phyloP scores from a whole-genome alignment of 2,797 vertebrate genomes.

The Chaetodon trifasciatus region DNA sequence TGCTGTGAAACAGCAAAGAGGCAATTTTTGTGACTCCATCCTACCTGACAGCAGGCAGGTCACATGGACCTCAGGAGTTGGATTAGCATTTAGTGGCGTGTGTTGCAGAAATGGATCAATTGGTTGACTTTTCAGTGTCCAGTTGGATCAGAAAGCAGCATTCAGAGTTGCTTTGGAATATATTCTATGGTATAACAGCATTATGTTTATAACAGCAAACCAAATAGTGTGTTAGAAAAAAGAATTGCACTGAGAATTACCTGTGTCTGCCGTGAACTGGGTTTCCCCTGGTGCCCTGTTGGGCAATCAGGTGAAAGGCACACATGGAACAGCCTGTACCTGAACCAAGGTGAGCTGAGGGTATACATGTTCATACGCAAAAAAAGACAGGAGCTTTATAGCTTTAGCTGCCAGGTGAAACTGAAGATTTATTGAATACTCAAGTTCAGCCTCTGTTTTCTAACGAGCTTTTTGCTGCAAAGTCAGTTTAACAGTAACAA shows the following conservation, averaged over 20 bases:
- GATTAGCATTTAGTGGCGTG: not conserved
- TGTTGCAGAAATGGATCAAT: not conserved
- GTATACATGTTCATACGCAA: conserved; percentile 4
- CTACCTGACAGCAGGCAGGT: not conserved
- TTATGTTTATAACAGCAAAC: not conserved
- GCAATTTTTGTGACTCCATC: not conserved
- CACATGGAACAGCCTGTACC: not conserved
- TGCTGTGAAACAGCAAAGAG: not conserved
- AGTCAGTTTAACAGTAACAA: not conserved
- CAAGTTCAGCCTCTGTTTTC: not conserved
- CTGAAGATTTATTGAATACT: not conserved
- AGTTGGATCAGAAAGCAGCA: not conserved
- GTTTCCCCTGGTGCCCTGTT: not conserved
- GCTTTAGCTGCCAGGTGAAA: not conserved
- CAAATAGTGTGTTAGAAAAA: not conserved
- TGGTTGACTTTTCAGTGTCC: not conserved
- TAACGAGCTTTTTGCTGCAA: not conserved
- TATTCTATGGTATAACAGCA: not conserved
- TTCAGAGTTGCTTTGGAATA: not conserved
- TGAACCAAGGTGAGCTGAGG: conserved; percentile 27
- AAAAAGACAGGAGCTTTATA: not conserved
- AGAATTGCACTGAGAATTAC: not conserved
- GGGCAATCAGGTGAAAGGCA: not conserved
- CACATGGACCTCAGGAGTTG: not conserved
- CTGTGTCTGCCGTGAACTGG: not conserved